A percentile compares a stretch with the other conserved stretches of the same genome.
phyloP scores from a whole-genome alignment of 1,140 invertebrate species.

The Danaus melanippus region DNA sequence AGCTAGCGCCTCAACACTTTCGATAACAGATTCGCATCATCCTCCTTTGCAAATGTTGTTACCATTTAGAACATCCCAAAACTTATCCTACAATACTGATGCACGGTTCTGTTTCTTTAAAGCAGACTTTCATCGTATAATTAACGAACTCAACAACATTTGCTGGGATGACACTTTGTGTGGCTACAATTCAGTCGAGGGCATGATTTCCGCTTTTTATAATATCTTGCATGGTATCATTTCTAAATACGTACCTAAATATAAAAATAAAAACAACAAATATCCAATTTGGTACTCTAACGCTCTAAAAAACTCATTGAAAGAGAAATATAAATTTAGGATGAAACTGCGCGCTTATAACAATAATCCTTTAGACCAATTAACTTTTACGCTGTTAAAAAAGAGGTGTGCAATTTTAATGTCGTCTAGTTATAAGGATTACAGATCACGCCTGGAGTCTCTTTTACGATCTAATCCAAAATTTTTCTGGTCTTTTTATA shows the following conservation, averaged over 20 bases:
- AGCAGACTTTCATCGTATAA: constrained; percentile 9
- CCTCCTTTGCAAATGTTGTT: constrained; percentile 2
- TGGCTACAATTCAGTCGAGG: constrained; percentile 1
- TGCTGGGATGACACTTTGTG: constrained; percentile 4
- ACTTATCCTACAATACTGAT: too few species aligned
- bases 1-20: constrained; percentile 1
- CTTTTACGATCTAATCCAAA: too few species aligned
- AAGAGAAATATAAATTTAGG: constrained; percentile 14
- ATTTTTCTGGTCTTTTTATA: too few species aligned
- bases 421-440: too few species aligned
- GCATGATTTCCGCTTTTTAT: too few species aligned
- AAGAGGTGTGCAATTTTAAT: too few species aligned
- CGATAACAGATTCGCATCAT: not conserved
- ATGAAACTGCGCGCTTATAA: constrained; percentile 8
- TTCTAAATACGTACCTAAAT: constrained; percentile 1
- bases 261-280: constrained; percentile 3
- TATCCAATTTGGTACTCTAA: constrained; percentile 15
- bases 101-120: constrained; percentile 2
- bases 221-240: constrained; percentile 5
- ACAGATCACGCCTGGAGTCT: too few species aligned
- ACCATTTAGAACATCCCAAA: too few species aligned
- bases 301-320: constrained; percentile 7
- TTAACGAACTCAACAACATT: constrained; percentile 6
- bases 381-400: too few species aligned
- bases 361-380: too few species aligned